phyloP scores from a whole-genome alignment of 2,113 vertebrate genomes.

The Smithornis capensis region DNA sequence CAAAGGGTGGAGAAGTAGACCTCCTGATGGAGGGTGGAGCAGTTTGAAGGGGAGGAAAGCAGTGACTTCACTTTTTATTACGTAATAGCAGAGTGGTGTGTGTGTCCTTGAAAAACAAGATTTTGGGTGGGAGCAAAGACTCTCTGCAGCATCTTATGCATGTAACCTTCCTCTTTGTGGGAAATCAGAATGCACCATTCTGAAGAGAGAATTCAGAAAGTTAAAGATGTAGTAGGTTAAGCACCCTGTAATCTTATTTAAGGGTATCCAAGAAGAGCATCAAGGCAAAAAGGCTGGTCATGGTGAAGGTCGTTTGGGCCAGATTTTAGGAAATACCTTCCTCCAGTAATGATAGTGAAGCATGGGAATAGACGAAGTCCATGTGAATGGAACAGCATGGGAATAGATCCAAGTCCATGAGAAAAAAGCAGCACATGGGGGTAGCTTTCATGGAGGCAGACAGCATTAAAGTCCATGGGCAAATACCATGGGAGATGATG shows the following conservation, averaged over 20 bases:
- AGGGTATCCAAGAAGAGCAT: background rate
- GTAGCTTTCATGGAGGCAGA: background rate
- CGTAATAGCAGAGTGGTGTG: constrained; percentile 10
- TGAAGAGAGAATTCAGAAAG: background rate
- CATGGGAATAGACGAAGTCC: background rate
- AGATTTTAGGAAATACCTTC: background rate
- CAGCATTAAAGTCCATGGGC: background rate
- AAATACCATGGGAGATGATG: background rate
- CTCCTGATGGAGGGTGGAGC: constrained; percentile 55
- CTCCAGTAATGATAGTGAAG: background rate
- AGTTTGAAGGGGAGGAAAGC: constrained; percentile 19
- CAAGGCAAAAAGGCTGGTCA: background rate
- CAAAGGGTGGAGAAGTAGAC: constrained; percentile 50
- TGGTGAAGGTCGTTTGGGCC: background rate
- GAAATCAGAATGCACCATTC: background rate
- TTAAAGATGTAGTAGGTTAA: background rate
- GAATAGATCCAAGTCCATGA: background rate
- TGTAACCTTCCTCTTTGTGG: background rate
- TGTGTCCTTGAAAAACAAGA: constrained; percentile 23
- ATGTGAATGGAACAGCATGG: background rate
- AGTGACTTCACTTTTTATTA: constrained; percentile 58
- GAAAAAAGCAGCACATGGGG: background rate
- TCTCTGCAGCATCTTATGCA: background rate
- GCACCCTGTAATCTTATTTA: background rate
- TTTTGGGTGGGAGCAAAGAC: constrained; percentile 2